Base-by-base conservation (phyloP, 2,113 vertebrate species). In the Ascaphus truei region DNA sequence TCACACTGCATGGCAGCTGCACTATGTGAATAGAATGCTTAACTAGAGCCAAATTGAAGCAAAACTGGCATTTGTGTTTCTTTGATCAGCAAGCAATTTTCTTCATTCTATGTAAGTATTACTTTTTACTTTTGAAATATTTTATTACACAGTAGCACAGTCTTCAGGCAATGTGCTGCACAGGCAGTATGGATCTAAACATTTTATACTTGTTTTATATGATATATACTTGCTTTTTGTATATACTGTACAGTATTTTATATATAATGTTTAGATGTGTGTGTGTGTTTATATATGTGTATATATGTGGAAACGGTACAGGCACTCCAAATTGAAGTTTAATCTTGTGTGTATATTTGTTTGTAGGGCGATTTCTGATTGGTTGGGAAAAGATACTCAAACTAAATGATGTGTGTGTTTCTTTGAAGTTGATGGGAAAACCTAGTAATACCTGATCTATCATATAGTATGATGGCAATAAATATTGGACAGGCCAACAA, bases 21-120 rank as follows among this genome's bases (percentile, higher is more conserved):
- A 1, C 36, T 8, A 45, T 71, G 56, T 48, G 51, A 64, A 68
- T 51, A 66, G 7, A 69, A 25, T 71, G 37, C 20, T 59, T 47
- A 30, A 27, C 67, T 57, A 60, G 20, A 11, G 6, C 23, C 29
- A 62, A 62, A 34, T 48, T 55, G 33, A 52, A 41, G 30, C 6
- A 56, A 43, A 23, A 9, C 22, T 11, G 6, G 18, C n/a, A 47
- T 34, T 68, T 43, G 36, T 7, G 15, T 58, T n/a, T 57, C 22
- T n/a, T 48, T 47, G 43, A 48, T 58, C 53, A 48, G 39, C 4
- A 58, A 66, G 27, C 37, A 27, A 68, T 25, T 23, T 57, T 52
- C 20, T 68, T 68, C 37, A 45, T 57, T 53, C 26, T 64, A 18
- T 64, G 15, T 9, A 15, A 6, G 9, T 39, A 39, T 5, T 39